phyloP scores from a whole-genome alignment of 1,140 invertebrate species.

The Acromyrmex heyeri region DNA sequence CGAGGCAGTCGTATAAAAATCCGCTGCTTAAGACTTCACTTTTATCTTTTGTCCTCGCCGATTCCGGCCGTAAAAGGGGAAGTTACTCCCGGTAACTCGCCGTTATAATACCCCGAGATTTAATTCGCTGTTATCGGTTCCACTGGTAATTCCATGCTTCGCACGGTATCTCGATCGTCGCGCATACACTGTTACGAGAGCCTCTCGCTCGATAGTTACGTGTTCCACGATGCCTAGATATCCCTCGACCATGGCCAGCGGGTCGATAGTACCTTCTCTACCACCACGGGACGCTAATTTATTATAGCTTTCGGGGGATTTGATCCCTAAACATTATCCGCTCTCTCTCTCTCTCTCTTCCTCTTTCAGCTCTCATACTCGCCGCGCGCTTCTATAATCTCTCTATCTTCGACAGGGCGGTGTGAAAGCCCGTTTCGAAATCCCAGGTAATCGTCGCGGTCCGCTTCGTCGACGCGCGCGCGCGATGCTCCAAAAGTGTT shows the following conservation, averaged over 20 bases:
- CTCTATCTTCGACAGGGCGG: conserved; percentile 61
- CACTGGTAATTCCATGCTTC: conserved; percentile 52
- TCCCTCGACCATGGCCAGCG: conserved; percentile 28
- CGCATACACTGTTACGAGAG: neutral
- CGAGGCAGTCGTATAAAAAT: conserved; percentile 35
- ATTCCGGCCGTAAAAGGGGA: conserved; percentile 51
- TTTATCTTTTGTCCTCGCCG: conserved; percentile 53
- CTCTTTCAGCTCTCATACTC: neutral
- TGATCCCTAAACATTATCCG: conserved; percentile 63
- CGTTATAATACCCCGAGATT: conserved; percentile 62
- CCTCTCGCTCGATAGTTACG: conserved; percentile 51
- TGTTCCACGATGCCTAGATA: conserved; percentile 41
- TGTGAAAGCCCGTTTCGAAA: conserved; percentile 58
- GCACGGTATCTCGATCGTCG: conserved; percentile 54
- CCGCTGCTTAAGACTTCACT: conserved; percentile 34
- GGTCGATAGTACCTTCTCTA: conserved; percentile 55
- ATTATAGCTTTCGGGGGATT: conserved; percentile 64
- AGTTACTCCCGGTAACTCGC: conserved; percentile 49
- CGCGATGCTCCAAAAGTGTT: conserved; percentile 33
- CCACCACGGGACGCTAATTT: conserved; percentile 52
- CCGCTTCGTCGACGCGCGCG: conserved; percentile 3
- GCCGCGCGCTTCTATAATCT: conserved; percentile 54
- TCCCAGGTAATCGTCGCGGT: conserved; percentile 56
- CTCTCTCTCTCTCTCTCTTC: neutral
- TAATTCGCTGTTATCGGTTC: conserved; percentile 63